Percentiles rank a stretch among this genome's conserved stretches.
Conservation (phyloP, 2,888 invertebrate genomes). For the Thymelicus lineola region DNA sequence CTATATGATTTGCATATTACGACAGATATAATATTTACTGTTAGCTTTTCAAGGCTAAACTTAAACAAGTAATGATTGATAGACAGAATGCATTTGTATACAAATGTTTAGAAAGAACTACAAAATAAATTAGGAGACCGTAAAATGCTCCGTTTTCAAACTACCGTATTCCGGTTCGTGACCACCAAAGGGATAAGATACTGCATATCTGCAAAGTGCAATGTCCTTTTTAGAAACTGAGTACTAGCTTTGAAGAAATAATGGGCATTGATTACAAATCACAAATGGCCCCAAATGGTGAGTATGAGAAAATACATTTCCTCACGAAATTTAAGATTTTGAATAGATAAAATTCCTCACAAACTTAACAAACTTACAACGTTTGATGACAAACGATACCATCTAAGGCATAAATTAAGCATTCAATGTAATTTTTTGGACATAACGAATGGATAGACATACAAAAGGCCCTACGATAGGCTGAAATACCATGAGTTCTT, state of each 20-base stretch:
- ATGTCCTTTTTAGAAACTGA: not conserved
- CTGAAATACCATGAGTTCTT: not conserved
- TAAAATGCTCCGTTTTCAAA: constrained; percentile 26
- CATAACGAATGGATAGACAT: not conserved
- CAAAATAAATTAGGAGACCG: constrained; percentile 27
- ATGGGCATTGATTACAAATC: not conserved
- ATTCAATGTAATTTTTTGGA: too few relatives aligned
- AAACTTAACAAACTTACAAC: too few relatives aligned
- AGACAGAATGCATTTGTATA: not conserved
- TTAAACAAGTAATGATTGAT: too few relatives aligned
- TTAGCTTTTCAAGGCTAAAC: too few relatives aligned
- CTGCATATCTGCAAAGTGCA: not conserved
- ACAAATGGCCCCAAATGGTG: not conserved
- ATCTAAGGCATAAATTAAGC: too few relatives aligned
- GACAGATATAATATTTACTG: too few relatives aligned
- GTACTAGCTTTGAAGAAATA: not conserved
- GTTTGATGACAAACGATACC: too few relatives aligned
- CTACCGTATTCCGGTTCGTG: constrained; percentile 29
- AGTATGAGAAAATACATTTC: too few relatives aligned
- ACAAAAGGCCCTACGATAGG: not conserved
- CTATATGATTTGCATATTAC: too few relatives aligned
- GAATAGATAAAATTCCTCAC: too few relatives aligned
- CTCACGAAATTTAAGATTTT: too few relatives aligned
- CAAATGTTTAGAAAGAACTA: constrained; percentile 11
- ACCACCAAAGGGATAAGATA: constrained; percentile 30